Evolutionary conservation across 2,113 vertebrate species (phyloP).

Genomic region (Peromyscus polionotus): DNA sequence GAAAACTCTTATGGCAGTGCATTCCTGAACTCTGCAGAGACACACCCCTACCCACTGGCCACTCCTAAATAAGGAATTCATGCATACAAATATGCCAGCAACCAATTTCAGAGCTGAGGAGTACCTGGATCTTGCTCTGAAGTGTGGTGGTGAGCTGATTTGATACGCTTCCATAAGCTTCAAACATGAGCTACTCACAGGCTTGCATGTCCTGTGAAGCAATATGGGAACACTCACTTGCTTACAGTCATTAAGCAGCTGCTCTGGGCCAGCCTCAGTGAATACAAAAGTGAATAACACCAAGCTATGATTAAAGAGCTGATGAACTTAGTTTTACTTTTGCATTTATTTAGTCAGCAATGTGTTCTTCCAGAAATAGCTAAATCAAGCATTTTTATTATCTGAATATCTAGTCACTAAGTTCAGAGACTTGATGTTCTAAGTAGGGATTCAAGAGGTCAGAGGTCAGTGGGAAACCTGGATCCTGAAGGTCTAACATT

Average conservation of each 20-base stretch:
- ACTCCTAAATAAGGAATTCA: slow-evolving; percentile 68
- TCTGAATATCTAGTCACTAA: background rate
- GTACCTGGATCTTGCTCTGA: slow-evolving; percentile 18
- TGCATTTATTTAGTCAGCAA: slow-evolving; percentile 8
- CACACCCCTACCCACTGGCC: slow-evolving; percentile 33
- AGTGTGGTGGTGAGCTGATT: slow-evolving; percentile 37
- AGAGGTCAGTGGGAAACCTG: background rate
- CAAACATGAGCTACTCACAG: slow-evolving; percentile 10
- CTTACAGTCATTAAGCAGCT: slow-evolving; percentile 20
- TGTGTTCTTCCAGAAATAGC: slow-evolving; percentile 24
- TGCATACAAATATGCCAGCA: background rate
- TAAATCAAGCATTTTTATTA: slow-evolving; percentile 11
- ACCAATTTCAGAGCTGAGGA: slow-evolving; percentile 48
- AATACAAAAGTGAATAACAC: slow-evolving; percentile 48
- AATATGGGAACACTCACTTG: slow-evolving; percentile 20
- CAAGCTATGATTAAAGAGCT: slow-evolving; percentile 34
- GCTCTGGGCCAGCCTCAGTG: background rate
- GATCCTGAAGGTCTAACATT: background rate
- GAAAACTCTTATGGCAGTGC: slow-evolving; percentile 34
- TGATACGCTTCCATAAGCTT: slow-evolving; percentile 40
- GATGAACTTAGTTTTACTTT: slow-evolving; percentile 53
- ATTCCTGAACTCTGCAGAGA: slow-evolving; percentile 57
- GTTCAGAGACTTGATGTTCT: background rate
- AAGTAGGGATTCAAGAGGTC: background rate
- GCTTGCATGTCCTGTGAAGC: slow-evolving; percentile 11